phyloP scores from a whole-genome alignment of 2,113 vertebrate genomes.

The Phaetusa simplex region DNA sequence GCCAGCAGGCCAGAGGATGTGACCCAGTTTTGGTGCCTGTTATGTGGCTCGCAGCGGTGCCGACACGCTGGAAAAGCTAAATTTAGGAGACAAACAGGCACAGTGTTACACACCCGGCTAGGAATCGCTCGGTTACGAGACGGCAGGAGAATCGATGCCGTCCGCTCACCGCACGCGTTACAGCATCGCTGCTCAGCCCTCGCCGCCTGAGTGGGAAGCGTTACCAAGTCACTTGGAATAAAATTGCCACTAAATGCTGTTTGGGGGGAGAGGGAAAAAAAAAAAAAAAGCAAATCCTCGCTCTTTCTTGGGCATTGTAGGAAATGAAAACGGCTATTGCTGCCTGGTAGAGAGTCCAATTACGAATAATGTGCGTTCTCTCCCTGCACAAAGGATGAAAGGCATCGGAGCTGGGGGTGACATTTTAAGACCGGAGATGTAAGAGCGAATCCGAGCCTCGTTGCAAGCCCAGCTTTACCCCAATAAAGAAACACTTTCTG shows the following conservation, averaged over 20 bases:
- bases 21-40: constrained; percentile 30
- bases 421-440: constrained; percentile 51
- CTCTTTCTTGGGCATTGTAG: constrained; percentile 19
- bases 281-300: not conserved
- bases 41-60: not conserved
- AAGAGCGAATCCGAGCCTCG: not conserved
- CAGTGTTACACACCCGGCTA: not conserved
- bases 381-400: constrained; percentile 55
- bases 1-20: not conserved
- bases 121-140: not conserved
- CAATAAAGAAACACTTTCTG: constrained; percentile 36
- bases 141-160: not conserved
- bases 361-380: not conserved
- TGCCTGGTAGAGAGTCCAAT: constrained; percentile 46
- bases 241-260: constrained; percentile 49
- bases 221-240: constrained; percentile 12
- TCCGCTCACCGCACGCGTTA: not conserved
- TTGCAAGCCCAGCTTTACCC: constrained; percentile 38
- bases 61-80: not conserved
- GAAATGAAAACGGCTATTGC: not conserved
- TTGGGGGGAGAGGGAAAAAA: not conserved
- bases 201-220: not conserved
- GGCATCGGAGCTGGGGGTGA: constrained; percentile 52
- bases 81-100: constrained; percentile 23
- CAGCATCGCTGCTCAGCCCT: not conserved